These are phyloP conservation scores for Urocyon cinereoargenteus DNA, from an alignment of 2,797 vertebrate genomes.

Conservation along the genomic window DNA sequence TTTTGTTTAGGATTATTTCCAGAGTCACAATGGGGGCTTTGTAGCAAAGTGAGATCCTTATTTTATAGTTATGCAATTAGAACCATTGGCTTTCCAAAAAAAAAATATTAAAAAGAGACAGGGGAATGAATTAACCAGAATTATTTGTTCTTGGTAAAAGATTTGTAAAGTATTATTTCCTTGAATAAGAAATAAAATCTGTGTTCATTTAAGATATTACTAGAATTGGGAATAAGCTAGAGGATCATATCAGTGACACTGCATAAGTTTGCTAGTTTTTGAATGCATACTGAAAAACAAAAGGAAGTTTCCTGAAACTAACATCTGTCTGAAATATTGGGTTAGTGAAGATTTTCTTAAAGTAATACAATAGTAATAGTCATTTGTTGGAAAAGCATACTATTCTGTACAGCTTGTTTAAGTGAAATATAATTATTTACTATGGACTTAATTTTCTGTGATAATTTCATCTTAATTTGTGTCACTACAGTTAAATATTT, in stretches of 20 bases:
- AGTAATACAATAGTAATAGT: not conserved
- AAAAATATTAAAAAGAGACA: not conserved
- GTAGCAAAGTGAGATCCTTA: not conserved
- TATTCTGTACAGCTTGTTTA: not conserved
- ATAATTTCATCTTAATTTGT: constrained; percentile 28
- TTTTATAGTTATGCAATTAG: not conserved
- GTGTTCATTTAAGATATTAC: not conserved
- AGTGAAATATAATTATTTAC: constrained; percentile 44
- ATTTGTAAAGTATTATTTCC: not conserved
- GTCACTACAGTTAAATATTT: not conserved
- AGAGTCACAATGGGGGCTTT: not conserved
- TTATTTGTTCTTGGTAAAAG: not conserved
- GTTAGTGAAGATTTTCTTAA: not conserved
- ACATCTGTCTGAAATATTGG: not conserved
- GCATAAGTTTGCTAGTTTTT: not conserved
- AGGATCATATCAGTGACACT: not conserved
- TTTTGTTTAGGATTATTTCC: constrained; percentile 20
- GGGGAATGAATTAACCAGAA: not conserved
- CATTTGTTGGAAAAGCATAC: not conserved
- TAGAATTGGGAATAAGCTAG: not conserved
- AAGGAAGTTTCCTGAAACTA: not conserved
- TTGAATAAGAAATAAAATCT: constrained; percentile 14
- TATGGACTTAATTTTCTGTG: constrained; percentile 9
- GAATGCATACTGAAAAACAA: not conserved
- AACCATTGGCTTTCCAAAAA: not conserved